Conservation (phyloP, 2,888 invertebrate genomes). For the Drosophila fungiperda region DNA sequence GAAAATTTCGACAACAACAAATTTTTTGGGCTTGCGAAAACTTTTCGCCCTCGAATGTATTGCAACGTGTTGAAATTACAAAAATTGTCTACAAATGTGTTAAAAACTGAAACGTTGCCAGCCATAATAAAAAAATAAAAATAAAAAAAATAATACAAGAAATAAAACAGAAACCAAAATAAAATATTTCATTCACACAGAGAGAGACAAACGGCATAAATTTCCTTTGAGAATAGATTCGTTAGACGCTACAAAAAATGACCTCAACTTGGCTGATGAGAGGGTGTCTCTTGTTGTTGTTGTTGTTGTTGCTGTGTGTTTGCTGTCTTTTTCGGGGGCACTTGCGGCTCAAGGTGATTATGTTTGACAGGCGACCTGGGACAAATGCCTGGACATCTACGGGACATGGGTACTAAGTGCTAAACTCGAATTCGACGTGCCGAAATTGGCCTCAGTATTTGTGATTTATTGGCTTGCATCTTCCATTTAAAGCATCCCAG, state of each 20-base stretch:
- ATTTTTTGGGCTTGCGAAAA: constrained; percentile 55
- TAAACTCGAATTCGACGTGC: constrained; percentile 34
- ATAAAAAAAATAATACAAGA: neutral
- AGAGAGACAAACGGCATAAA: constrained; percentile 73
- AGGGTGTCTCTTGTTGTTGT: constrained; percentile 40
- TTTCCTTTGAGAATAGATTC: constrained; percentile 78
- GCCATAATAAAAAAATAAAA: constrained; percentile 35
- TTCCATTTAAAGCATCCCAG: constrained; percentile 1
- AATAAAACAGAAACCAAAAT: constrained; percentile 55
- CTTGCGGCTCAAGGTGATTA: constrained; percentile 74
- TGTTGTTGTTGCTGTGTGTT: constrained; percentile 1
- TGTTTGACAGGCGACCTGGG: constrained; percentile 78
- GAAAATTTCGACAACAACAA: constrained; percentile 49
- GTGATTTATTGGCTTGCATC: constrained; percentile 59
- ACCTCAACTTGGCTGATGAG: constrained; percentile 33
- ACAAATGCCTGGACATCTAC: constrained; percentile 62
- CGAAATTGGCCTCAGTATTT: constrained; percentile 43
- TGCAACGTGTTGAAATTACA: constrained; percentile 81
- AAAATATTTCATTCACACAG: constrained; percentile 77
- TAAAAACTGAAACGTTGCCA: constrained; percentile 62
- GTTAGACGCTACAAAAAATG: constrained; percentile 29
- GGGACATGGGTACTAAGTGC: constrained; percentile 71
- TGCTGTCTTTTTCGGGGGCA: constrained; percentile 20
- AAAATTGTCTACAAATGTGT: constrained; percentile 66
- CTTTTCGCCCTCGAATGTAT: constrained; percentile 54